phyloP scores from a whole-genome alignment of 2,797 vertebrate genomes.

The Eulemur coronatus region DNA sequence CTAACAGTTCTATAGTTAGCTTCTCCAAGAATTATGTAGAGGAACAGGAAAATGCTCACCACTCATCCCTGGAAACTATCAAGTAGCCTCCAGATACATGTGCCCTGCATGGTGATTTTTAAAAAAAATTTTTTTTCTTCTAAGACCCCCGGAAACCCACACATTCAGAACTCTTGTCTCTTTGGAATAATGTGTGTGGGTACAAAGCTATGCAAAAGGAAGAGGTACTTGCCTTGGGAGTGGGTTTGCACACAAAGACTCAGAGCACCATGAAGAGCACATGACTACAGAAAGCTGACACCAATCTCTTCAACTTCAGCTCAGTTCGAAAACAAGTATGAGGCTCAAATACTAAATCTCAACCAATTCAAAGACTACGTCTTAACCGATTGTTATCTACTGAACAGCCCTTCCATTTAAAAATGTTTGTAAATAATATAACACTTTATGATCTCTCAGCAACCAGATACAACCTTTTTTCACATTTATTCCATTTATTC shows the following conservation, averaged over 20 bases:
- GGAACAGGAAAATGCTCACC: not conserved
- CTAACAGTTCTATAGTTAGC: not conserved
- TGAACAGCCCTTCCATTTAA: not conserved
- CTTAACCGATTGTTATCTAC: not conserved
- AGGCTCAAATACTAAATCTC: not conserved
- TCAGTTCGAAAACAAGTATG: not conserved
- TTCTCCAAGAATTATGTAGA: not conserved
- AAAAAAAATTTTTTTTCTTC: not conserved
- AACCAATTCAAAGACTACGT: not conserved
- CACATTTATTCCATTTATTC: not conserved
- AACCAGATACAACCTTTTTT: not conserved
- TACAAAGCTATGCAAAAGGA: not conserved
- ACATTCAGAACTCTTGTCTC: not conserved
- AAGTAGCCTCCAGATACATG: not conserved
- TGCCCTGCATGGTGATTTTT: not conserved
- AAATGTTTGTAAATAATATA: not conserved
- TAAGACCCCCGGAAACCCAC: not conserved
- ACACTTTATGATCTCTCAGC: not conserved
- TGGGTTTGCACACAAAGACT: not conserved
- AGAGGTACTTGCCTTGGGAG: not conserved
- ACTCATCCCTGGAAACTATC: not conserved
- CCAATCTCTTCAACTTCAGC: not conserved
- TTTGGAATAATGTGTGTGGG: accelerated
- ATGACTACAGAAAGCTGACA: not conserved
- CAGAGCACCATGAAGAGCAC: not conserved